phyloP scores from a whole-genome alignment of 2,113 vertebrate genomes.

The Melanostigma gelatinosum region DNA sequence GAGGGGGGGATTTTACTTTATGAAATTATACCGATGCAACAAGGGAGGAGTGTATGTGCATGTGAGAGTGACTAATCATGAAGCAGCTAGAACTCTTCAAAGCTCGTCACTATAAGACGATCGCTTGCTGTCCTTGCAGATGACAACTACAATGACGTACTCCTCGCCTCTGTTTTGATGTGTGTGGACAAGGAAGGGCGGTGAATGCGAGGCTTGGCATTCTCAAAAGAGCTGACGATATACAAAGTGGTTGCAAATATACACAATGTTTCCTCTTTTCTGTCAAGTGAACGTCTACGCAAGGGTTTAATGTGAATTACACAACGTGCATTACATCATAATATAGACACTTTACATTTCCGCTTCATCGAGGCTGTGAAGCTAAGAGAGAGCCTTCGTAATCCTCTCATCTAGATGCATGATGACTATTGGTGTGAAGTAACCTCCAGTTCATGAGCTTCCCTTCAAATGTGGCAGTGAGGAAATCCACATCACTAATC shows the following conservation, averaged over 20 bases:
- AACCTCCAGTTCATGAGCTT: slow-evolving; percentile 53
- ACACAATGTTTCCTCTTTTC: slow-evolving; percentile 1
- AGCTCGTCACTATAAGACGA: slow-evolving; percentile 28
- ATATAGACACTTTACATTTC: slow-evolving; percentile 34
- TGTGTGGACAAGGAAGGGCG: slow-evolving; percentile 19
- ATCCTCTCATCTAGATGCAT: slow-evolving; percentile 62
- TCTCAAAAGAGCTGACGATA: not conserved
- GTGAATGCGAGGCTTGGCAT: not conserved
- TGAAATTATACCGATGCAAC: slow-evolving; percentile 35
- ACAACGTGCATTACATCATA: slow-evolving; percentile 25
- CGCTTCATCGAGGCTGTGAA: slow-evolving; percentile 13
- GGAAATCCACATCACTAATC: slow-evolving; percentile 78
- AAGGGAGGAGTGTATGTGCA: not conserved
- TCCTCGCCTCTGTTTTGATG: slow-evolving; percentile 12
- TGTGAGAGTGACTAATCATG: slow-evolving; percentile 28
- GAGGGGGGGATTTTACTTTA: slow-evolving; percentile 23
- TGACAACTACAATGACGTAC: slow-evolving; percentile 32
- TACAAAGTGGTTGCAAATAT: not conserved
- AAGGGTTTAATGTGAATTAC: slow-evolving; percentile 27
- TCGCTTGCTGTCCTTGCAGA: slow-evolving; percentile 36
- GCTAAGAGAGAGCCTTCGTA: slow-evolving; percentile 42
- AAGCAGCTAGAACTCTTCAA: slow-evolving; percentile 17
- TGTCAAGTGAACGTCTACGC: not conserved
- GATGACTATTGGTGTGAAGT: slow-evolving; percentile 32
- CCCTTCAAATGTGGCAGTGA: slow-evolving; percentile 62